phyloP scores from a whole-genome alignment of 2,797 vertebrate genomes.

The Phoeniculus purpureus region DNA sequence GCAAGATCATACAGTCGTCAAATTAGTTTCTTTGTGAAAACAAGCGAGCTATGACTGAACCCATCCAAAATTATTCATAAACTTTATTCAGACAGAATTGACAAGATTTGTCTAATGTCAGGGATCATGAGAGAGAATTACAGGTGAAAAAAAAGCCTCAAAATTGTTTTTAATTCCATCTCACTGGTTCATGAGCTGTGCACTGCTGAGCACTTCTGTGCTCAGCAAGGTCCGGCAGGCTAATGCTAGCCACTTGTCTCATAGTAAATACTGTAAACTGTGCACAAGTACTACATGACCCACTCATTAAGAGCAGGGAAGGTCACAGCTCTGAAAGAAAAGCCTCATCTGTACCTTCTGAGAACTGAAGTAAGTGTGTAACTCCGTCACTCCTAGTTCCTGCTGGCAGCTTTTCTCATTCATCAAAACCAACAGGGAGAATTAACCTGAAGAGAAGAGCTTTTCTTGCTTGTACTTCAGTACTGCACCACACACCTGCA shows the following conservation, averaged over 20 bases:
- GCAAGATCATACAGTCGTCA: not conserved
- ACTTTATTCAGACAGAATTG: not conserved
- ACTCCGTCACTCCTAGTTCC: slow-evolving; percentile 11
- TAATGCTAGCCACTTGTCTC: not conserved
- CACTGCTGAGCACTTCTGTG: not conserved
- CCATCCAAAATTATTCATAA: not conserved
- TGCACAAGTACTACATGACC: not conserved
- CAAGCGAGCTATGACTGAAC: not conserved
- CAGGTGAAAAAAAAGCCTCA: not conserved
- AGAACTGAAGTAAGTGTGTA: slow-evolving; percentile 33
- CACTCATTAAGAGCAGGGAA: slow-evolving; percentile 17
- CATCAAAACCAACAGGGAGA: not conserved
- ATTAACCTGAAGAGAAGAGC: not conserved
- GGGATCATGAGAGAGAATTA: not conserved
- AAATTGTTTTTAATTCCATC: not conserved
- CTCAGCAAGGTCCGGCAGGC: not conserved
- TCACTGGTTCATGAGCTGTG: not conserved
- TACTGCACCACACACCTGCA: fast-evolving
- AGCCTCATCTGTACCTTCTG: slow-evolving; percentile 19
- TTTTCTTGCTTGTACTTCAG: not conserved
- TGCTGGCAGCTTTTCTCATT: slow-evolving; percentile 33
- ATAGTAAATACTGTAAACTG: not conserved
- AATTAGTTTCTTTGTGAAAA: not conserved
- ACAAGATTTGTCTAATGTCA: not conserved
- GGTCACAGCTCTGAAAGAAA: slow-evolving; percentile 50